phyloP scores from a whole-genome alignment of 2,797 vertebrate genomes.

The Characodon lateralis region DNA sequence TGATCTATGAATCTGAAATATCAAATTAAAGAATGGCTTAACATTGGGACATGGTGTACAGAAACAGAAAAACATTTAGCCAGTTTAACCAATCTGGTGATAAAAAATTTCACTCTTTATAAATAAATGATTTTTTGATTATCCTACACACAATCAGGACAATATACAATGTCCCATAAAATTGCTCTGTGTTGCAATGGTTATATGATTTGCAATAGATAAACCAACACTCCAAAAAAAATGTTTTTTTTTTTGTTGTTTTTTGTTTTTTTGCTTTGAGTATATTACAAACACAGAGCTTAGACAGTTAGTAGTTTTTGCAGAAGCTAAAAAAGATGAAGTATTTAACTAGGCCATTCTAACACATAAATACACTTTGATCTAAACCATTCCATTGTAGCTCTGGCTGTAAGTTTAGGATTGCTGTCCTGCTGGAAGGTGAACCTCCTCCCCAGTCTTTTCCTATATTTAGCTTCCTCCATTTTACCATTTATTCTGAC shows the following conservation, averaged over 20 bases:
- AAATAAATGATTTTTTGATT: background rate
- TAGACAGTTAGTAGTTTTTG: too few relatives aligned
- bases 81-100: background rate
- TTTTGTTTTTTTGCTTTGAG: too few relatives aligned
- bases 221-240: too few relatives aligned
- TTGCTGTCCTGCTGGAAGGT: background rate
- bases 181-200: too few relatives aligned
- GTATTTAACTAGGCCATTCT: background rate
- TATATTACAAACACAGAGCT: too few relatives aligned
- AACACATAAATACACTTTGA: background rate
- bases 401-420: background rate
- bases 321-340: too few relatives aligned
- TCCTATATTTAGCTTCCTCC: background rate
- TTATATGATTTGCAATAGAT: too few relatives aligned
- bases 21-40: background rate
- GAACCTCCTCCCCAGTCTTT: background rate
- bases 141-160: background rate
- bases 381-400: background rate
- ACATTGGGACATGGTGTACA: background rate
- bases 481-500: background rate
- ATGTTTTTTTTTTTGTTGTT: too few relatives aligned
- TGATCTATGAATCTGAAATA: background rate
- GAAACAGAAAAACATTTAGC: background rate
- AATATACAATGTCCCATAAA: too few relatives aligned
- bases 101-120: background rate